phyloP scores from a whole-genome alignment of 53 echinoderm and acorn worm species.

The Echinarachnius parma region DNA sequence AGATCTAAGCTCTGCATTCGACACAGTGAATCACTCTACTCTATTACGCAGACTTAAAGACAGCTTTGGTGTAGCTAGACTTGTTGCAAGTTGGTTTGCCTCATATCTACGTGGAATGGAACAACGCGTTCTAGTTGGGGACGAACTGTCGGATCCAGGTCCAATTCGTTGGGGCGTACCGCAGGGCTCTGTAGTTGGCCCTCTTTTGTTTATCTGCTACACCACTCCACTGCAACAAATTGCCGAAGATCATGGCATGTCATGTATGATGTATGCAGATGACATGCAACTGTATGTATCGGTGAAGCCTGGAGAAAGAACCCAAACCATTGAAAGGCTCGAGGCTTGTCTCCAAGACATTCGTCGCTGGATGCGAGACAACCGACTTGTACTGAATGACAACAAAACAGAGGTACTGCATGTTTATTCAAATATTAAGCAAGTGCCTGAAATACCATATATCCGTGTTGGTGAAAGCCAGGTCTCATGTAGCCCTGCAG shows the following conservation, averaged over 20 bases:
- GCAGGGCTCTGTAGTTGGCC: not conserved
- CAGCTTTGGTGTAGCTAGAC: not conserved
- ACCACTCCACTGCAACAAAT: not conserved
- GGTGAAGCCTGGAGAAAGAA: not conserved
- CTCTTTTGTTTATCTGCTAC: not conserved
- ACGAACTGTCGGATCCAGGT: not conserved
- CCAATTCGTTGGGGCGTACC: not conserved
- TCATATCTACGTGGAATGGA: not conserved
- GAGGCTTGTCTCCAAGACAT: too few relatives aligned
- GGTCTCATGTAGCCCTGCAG: too few relatives aligned
- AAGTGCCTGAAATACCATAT: too few relatives aligned
- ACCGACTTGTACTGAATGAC: too few relatives aligned
- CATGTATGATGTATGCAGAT: not conserved
- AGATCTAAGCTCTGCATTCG: not conserved
- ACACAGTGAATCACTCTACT: not conserved
- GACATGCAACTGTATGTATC: not conserved
- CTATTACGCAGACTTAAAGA: not conserved
- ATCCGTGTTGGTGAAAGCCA: too few relatives aligned
- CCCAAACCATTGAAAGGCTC: too few relatives aligned
- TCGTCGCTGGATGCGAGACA: too few relatives aligned
- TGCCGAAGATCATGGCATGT: not conserved
- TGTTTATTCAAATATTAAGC: too few relatives aligned
- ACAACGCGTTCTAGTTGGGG: too few relatives aligned
- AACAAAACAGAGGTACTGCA: too few relatives aligned
- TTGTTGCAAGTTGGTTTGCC: not conserved